Evolutionary conservation across 1,140 invertebrate genomes (phyloP).

Genomic region (Lasioglossum baleicum): DNA sequence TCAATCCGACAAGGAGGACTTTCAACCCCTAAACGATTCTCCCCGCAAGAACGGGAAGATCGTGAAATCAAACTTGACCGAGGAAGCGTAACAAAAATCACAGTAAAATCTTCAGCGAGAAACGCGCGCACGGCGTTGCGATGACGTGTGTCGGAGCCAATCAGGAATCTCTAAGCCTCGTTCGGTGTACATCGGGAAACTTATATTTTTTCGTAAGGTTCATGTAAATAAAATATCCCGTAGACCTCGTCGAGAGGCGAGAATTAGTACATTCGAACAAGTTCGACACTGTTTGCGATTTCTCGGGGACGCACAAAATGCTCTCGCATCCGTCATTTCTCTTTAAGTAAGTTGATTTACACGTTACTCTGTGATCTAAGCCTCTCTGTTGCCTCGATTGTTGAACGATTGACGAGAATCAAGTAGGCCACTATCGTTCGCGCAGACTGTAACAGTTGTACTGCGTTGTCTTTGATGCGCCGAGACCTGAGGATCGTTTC

Average conservation of each 20-base stretch:
- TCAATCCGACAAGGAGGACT: constrained; percentile 70
- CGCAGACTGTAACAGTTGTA: not conserved
- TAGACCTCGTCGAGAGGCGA: constrained; percentile 6
- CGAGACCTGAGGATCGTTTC: too few relatives aligned
- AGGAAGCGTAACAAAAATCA: constrained; percentile 40
- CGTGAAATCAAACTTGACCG: constrained; percentile 38
- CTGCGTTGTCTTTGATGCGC: not conserved
- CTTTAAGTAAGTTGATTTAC: constrained; percentile 11
- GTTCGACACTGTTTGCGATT: not conserved
- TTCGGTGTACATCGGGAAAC: constrained; percentile 16
- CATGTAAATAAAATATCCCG: constrained; percentile 52
- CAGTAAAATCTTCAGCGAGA: too few relatives aligned
- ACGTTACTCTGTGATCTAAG: constrained; percentile 36
- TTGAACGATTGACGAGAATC: not conserved
- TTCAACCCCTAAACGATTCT: constrained; percentile 73
- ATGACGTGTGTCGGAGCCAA: not conserved
- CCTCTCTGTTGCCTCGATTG: constrained; percentile 10
- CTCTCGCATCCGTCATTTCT: not conserved
- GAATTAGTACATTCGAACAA: constrained; percentile 32
- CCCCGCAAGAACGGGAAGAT: constrained; percentile 66
- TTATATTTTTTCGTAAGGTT: constrained; percentile 46
- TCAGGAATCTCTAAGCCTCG: not conserved
- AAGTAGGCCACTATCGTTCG: too few relatives aligned
- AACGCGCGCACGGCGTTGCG: not conserved
- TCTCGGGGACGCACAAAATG: constrained; percentile 39